Conservation (phyloP, 2,797 vertebrate genomes). For the Pseudotriccus pelzelni region DNA sequence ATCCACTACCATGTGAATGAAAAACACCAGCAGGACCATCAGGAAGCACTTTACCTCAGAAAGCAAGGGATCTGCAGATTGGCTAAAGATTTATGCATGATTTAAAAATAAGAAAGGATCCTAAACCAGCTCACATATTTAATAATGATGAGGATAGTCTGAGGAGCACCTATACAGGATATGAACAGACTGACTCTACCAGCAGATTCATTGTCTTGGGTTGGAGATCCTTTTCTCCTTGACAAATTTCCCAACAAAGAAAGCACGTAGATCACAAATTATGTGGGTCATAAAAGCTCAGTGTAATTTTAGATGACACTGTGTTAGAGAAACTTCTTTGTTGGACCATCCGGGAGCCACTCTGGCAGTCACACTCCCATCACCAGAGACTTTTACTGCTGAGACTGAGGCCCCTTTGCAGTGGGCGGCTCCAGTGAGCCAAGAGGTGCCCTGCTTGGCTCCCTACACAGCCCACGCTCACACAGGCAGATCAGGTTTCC, state of each 20-base stretch:
- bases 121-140: background rate
- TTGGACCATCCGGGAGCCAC: background rate
- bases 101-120: background rate
- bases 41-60: background rate
- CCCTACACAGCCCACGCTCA: background rate
- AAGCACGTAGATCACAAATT: background rate
- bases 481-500: background rate
- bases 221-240: background rate
- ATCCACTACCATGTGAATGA: background rate
- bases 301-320: background rate
- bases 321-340: background rate
- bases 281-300: background rate
- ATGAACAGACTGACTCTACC: background rate
- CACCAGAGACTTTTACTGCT: background rate
- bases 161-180: background rate
- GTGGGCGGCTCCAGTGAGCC: background rate
- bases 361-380: background rate
- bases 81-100: background rate
- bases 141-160: background rate
- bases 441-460: rapidly evolving
- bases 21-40: background rate
- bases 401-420: rapidly evolving
- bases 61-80: background rate
- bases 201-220: background rate
- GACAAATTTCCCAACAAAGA: background rate